Base-by-base conservation (phyloP, 2,113 vertebrate species). In the Corapipo altera region DNA sequence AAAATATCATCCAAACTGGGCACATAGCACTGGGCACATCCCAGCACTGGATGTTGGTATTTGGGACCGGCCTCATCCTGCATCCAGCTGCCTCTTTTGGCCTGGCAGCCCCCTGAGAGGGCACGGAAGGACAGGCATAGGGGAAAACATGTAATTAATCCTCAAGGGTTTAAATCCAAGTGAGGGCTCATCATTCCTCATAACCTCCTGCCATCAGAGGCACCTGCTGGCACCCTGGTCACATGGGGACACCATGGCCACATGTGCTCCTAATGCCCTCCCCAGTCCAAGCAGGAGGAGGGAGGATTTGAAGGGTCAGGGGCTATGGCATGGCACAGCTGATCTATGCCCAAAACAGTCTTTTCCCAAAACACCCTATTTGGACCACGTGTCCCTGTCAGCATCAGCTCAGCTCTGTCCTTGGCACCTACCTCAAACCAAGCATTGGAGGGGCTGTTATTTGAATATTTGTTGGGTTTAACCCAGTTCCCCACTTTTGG, bases 21-120 rank as follows among this genome's bases (percentile, higher is more conserved):
- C 39, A 39, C 39, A 39, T 39, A 71, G 24, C 32, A 55, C 62
- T 3, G 2, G 39, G 51, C 41, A 88, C 46, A 30, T 9, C 33
- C 13, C n/a, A 59, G n/a, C n/a, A 59, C 57, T 59, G 18, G 19
- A 28, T 8, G 24, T 6, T 54, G 22, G 59, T 11, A 9, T 77
- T 43, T 32, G 32, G 59, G 39, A 54, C 1, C 10, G 61, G 48
- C 43, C 11, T 48, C 58, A 76, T 37, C 41, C 58, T 15, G 27
- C 17, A 18, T 23, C 35, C 73, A 61, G 57, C 26, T 51, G 52
- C 30, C 6, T 6, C 8, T 27, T 35, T 37, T 46, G 37, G 37
- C 5, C 55, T n/a, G 54, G 4, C 39, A 39, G 11, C 16, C 13
- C 30, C 20, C 18, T 1, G 0, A 11, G 24, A 30, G 6, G 28